Evolutionary conservation across 1,140 invertebrate genomes (phyloP).

Genomic region (Drosophila tristis): DNA sequence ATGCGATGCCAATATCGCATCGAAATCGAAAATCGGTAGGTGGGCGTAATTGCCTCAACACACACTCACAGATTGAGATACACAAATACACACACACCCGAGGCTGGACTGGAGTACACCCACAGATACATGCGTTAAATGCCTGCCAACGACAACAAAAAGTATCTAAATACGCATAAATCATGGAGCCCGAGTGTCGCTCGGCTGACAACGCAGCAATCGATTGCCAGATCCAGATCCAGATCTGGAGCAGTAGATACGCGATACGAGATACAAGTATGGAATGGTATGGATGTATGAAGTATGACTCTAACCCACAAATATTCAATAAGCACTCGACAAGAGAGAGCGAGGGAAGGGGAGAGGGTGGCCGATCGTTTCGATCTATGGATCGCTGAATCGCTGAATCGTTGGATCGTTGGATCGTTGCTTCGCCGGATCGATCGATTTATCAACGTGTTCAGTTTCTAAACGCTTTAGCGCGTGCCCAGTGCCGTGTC

Average conservation of each 20-base stretch:
- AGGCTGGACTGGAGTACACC: slow-evolving; percentile 5
- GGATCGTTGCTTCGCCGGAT: slow-evolving; percentile 23
- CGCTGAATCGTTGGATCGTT: not conserved
- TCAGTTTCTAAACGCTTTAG: slow-evolving; percentile 70
- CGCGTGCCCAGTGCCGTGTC: slow-evolving; percentile 70
- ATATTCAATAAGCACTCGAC: slow-evolving; percentile 61
- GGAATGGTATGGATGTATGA: slow-evolving; percentile 15
- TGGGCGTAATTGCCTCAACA: slow-evolving; percentile 80
- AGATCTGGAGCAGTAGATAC: slow-evolving; percentile 75
- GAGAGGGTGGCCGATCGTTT: slow-evolving; percentile 12
- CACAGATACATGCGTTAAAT: slow-evolving; percentile 61
- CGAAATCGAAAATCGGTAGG: slow-evolving; percentile 56
- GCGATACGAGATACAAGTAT: slow-evolving; percentile 37
- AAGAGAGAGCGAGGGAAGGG: slow-evolving; percentile 2
- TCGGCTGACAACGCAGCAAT: slow-evolving; percentile 67
- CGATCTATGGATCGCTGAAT: slow-evolving; percentile 4
- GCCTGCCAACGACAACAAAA: slow-evolving; percentile 63
- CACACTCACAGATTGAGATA: slow-evolving; percentile 21
- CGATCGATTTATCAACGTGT: slow-evolving; percentile 71
- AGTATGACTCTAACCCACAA: slow-evolving; percentile 60
- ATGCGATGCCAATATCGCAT: slow-evolving; percentile 41
- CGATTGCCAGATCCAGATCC: slow-evolving; percentile 59
- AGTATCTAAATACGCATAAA: slow-evolving; percentile 69
- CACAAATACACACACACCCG: slow-evolving; percentile 19
- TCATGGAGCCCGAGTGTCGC: slow-evolving; percentile 70